Evolutionary conservation across 1,140 invertebrate genomes (phyloP).

Genomic region (Heliconius himera): DNA sequence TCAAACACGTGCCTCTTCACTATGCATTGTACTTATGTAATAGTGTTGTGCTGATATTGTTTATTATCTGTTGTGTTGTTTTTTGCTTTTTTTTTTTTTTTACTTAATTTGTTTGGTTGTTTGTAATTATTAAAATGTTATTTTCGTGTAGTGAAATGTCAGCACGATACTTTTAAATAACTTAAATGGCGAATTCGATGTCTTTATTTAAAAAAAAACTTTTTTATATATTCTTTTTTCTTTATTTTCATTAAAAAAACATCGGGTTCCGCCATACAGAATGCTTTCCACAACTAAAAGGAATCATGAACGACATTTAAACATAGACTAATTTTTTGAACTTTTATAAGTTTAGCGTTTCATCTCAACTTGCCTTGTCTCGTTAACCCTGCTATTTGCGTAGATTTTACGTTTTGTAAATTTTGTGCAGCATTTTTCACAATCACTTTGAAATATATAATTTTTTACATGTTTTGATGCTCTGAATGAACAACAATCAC

Average conservation of each 20-base stretch:
- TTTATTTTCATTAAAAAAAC: neutral
- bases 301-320: constrained; percentile 29
- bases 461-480: neutral
- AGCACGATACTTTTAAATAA: constrained; percentile 8
- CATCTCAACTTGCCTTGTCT: neutral
- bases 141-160: neutral
- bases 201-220: neutral
- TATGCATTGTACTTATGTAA: constrained; percentile 3
- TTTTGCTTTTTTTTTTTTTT: too few species aligned
- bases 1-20: constrained; percentile 6
- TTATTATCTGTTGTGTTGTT: neutral
- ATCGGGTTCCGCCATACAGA: constrained; percentile 20
- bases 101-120: neutral
- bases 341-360: neutral
- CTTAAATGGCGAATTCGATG: constrained; percentile 1
- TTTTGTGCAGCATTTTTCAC: neutral
- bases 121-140: neutral
- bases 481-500: too few species aligned
- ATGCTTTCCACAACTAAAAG: constrained; percentile 31
- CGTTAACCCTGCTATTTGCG: neutral
- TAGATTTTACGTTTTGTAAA: neutral
- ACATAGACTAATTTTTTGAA: constrained; percentile 5
- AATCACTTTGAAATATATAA: neutral
- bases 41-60: constrained; percentile 17
- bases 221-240: neutral